Evolutionary conservation across 2,888 invertebrate genomes (phyloP), one percentile per base, ranked within the genome.

Genomic region (Chironomus tentans): DNA sequence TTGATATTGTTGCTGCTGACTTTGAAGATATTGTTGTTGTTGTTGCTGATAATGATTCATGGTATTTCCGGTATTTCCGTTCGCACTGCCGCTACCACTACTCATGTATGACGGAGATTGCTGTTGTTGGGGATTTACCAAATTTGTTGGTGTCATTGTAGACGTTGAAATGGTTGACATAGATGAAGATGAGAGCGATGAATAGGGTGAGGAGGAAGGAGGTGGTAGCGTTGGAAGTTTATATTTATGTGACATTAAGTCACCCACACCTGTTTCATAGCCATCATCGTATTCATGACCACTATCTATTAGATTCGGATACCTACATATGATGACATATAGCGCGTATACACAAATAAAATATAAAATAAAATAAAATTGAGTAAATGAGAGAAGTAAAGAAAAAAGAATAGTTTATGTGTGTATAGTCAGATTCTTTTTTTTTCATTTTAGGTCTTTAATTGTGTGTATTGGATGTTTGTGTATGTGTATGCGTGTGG

Each of bases 251-350:
- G 83, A 83, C 24, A 84, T 77, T n/a, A 83, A 81, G 80, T 84
- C 88, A 81, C 88, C 88, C 80, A 87, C 92, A 85, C 93, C 92
- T 80, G 94, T 93, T 87, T 94, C 94, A 86, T 94, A 94, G 79
- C 94, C 94, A 86, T 94, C 94, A 87, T 94, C 94, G 24, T 56
- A 76, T 46, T 76, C 65, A 76, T 76, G 65, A 50, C 62, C 62
- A 74, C 65, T 68, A 46, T 76, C 76, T 69, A 76, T 76, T 48
- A 76, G 69, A 69, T 76, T 76, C 56, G 76, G 76, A 46, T 24
- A 76, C n/a, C 76, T 76, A 50, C 38, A 68, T 65, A 21, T 65
- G 24, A 21, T 56, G 15, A 56, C 56, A 56, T 56, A 56, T 15
- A 56, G 56, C 38, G 56, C 18, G 56, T 56, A 18, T 56, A 15